Conservation (phyloP, 2,113 vertebrate genomes). For the Sturnus vulgaris region DNA sequence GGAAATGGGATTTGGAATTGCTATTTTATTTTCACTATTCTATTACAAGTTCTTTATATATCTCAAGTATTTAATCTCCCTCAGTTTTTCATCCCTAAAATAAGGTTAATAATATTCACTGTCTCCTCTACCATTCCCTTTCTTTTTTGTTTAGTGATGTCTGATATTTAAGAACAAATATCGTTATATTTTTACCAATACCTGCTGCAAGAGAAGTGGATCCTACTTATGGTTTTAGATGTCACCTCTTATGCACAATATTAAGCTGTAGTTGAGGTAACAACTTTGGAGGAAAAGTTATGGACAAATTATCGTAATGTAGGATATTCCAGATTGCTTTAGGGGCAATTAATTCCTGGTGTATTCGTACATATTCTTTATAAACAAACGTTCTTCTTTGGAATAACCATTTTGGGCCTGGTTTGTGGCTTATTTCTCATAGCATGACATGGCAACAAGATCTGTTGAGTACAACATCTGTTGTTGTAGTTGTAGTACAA, state of each 20-base stretch:
- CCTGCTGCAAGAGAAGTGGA: not conserved
- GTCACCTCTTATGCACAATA: not conserved
- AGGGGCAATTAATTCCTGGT: not conserved
- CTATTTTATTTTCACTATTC: slow-evolving; percentile 26
- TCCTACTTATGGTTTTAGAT: not conserved
- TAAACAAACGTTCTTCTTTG: not conserved
- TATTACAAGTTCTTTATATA: slow-evolving; percentile 10
- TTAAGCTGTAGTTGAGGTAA: not conserved
- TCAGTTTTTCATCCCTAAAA: not conserved
- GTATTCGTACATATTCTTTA: not conserved
- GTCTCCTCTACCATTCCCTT: not conserved
- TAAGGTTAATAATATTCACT: slow-evolving; percentile 10
- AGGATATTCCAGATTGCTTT: not conserved
- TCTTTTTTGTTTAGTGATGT: not conserved
- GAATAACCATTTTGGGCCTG: not conserved
- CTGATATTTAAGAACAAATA: not conserved
- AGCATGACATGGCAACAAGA: not conserved
- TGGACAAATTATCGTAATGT: not conserved
- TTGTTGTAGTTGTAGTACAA: too few species aligned
- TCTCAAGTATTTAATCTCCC: slow-evolving; percentile 24
- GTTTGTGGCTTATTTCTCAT: not conserved
- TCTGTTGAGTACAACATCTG: not conserved
- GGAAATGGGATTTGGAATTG: slow-evolving; percentile 33
- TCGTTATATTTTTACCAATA: not conserved
- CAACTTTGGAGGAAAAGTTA: not conserved